Base-by-base conservation (phyloP, 2,888 invertebrate genomes). In the Aphrophora alni region DNA sequence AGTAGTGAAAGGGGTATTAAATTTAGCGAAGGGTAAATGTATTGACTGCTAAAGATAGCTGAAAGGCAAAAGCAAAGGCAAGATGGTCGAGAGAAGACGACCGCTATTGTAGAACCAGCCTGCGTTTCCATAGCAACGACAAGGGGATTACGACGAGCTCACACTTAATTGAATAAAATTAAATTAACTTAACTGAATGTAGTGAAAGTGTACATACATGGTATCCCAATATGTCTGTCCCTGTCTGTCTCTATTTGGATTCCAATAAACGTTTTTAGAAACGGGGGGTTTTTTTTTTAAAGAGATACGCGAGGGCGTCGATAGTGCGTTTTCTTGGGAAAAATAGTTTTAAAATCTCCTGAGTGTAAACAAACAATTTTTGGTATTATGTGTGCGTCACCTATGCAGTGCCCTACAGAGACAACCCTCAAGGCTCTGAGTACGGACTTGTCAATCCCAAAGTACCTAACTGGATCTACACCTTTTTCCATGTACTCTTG, bases 141-240 rank as follows among this genome's bases (percentile, higher is more conserved):
- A 59, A 21, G 59, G 59, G 59, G 59, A 59, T 59, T 59, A 59
- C 59, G n/a, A 21, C 21, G 59, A 44, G 59, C 59, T 59, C 59
- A 59, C 59, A 59, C 59, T 59, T 59, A 59, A 59, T 59, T 59
- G 59, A 59, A 59, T 59, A 59, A 59, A 59, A 59, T 59, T 59
- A 59, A 59, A 59, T 59, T 59, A 59, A 59, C 59, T 59, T 59
- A 59, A 59, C 59, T 59, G 59, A 59, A 59, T 59, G 59, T 59
- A 59, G 59, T 59, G 59, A 59, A 59, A 59, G 59, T 59, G 59
- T 59, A 59, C 59, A n/a, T 59, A 59, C 59, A 59, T 59, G 59
- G 59, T 21, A 21, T 59, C 21, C 59, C 59, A 21, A 59, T 59
- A 59, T 21, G 3, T 2, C 59, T 1, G 59, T 44, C 8, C 44